Evolutionary conservation across 1,140 invertebrate genomes (phyloP), one percentile per base, ranked within the genome.

Genomic region (Eurytemora carolleeae): DNA sequence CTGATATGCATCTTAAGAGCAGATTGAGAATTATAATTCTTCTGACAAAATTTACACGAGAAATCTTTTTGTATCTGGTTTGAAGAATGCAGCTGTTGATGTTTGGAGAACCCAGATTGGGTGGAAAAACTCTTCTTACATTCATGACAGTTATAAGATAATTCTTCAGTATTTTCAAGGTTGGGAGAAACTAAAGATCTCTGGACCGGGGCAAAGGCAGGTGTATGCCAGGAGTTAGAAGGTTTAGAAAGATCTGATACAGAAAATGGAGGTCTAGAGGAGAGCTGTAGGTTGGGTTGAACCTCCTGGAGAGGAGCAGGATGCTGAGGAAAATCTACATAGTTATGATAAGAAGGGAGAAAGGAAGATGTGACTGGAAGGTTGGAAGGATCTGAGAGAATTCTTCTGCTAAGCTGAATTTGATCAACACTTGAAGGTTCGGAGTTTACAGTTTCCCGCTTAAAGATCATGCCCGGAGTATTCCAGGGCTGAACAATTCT

Each of bases 1-100:
- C 93, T 79, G 65, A 97, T 96, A 75, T 98, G 94, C 93, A 98
- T 98, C 73, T 98, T 98, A 0, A 98, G 77, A 0, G 93, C 94
- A 3, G 93, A 93, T 57, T 96, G 72, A 0, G 88, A 92, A 0
- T 89, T 84, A 74, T 98, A 98, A 0, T 87, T 85, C 74, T 97
- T 97, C 57, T 92, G 84, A 76, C 94, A 98, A 70, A 85, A 87
- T 71, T 96, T 95, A 76, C 93, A 98, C 65, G 82, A 85, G 74
- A 96, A 97, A 1, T 86, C 85, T 72, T 94, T 95, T 70, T 89
- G 86, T 1, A 82, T 77, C 57, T 86, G 79, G 55, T 86, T 86
- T 1, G 82, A 80, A 70, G 92, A 97, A 68, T 97, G 92, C 73
- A 94, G 95, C 70, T 97, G 90, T 67, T 88, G 84, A 70, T 97